Evolutionary conservation across 2,797 vertebrate genomes (phyloP).

Genomic region (Myoxocephalus aenaeus): DNA sequence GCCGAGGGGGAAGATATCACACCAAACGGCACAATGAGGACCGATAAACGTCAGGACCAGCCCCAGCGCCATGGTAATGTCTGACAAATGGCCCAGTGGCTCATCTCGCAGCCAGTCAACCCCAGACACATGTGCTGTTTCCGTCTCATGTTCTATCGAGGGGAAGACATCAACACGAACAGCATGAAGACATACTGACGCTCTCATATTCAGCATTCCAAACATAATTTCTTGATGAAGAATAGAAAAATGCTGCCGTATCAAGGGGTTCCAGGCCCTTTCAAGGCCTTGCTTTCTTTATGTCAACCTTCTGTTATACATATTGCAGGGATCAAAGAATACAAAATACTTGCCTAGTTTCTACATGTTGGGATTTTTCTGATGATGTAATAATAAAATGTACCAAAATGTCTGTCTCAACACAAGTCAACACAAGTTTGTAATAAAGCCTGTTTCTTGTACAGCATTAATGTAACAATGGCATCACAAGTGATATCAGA

Average conservation of each 20-base stretch:
- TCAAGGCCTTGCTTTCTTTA: too few relatives aligned
- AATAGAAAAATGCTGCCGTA: not conserved
- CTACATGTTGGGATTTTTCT: not conserved
- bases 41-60: constrained; percentile 71
- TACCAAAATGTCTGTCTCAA: not conserved
- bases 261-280: not conserved
- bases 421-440: too few relatives aligned
- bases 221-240: not conserved
- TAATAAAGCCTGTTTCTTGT: not conserved
- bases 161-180: constrained; percentile 10
- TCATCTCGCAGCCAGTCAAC: constrained; percentile 56
- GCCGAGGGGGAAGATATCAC: constrained; percentile 58
- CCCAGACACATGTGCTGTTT: constrained; percentile 45
- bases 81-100: constrained; percentile 69
- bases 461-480: not conserved
- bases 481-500: not conserved
- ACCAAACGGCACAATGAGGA: constrained; percentile 58
- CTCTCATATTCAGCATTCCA: not conserved
- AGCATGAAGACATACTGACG: not conserved
- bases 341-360: not conserved
- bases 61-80: constrained; percentile 50
- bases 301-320: not conserved
- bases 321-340: not conserved
- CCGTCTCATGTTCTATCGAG: constrained; percentile 33
- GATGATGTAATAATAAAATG: not conserved